These are phyloP conservation scores for Andrena fulva DNA, from an alignment of 2,888 invertebrate genomes.

Conservation along the genomic window DNA sequence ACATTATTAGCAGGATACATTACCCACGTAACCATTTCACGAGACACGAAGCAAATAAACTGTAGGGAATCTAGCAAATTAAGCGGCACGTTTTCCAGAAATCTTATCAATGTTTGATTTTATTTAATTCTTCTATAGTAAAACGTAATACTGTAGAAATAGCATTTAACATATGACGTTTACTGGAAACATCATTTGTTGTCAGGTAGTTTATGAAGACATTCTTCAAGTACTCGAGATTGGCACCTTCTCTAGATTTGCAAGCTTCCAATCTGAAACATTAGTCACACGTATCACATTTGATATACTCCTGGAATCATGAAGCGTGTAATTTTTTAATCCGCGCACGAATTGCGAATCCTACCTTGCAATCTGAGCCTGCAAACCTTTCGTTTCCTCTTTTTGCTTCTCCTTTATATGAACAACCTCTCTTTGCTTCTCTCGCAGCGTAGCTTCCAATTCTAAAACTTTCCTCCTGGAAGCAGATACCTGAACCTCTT, in stretches of 20 bases:
- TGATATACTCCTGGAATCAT: not conserved
- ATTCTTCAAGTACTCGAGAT: slow-evolving; percentile 96
- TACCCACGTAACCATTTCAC: not conserved
- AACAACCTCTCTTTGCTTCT: slow-evolving; percentile 81
- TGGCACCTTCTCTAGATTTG: slow-evolving; percentile 93
- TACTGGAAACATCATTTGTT: slow-evolving; percentile 89
- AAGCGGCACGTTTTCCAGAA: not conserved
- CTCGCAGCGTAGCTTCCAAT: slow-evolving; percentile 82
- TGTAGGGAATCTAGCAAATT: not conserved
- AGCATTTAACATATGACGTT: slow-evolving; percentile 94
- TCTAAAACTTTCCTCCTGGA: slow-evolving; percentile 91
- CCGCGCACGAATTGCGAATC: not conserved
- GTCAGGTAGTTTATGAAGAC: slow-evolving; percentile 93
- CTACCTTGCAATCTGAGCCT: slow-evolving; percentile 82
- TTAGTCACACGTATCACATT: slow-evolving; percentile 7
- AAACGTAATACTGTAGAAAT: slow-evolving; percentile 94
- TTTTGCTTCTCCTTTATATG: slow-evolving; percentile 79
- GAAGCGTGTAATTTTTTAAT: not conserved
- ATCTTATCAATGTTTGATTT: slow-evolving; percentile 74
- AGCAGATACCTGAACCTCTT: slow-evolving; percentile 91
- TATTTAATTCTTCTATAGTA: slow-evolving; percentile 89
- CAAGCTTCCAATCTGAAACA: slow-evolving; percentile 88
- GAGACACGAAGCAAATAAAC: not conserved
- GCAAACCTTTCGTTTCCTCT: slow-evolving; percentile 78
- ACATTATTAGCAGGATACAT: not conserved